Evolutionary conservation across 2,113 vertebrate genomes (phyloP).

Genomic region (Dascyllus trimaculatus): DNA sequence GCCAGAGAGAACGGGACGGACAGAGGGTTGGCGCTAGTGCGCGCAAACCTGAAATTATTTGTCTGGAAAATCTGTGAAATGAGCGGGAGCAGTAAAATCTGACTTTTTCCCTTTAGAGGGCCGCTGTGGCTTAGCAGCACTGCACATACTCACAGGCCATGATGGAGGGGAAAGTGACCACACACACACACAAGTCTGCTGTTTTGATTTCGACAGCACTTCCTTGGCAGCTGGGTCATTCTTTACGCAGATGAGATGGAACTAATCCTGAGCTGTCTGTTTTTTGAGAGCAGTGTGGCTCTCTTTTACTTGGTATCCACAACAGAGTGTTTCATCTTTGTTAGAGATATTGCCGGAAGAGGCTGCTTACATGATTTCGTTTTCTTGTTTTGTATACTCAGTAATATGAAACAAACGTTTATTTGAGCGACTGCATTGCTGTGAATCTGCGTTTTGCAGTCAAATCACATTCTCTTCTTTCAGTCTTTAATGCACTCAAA

Average conservation of each 20-base stretch:
- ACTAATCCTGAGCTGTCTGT: conserved; percentile 36
- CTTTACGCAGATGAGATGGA: conserved; percentile 52
- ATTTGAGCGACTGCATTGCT: conserved; percentile 9
- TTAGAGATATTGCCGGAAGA: background rate
- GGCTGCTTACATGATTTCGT: background rate
- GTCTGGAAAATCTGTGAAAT: conserved; percentile 82
- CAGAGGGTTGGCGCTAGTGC: conserved; percentile 79
- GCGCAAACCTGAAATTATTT: conserved; percentile 81
- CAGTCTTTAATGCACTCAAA: conserved; percentile 8
- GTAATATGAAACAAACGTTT: conserved; percentile 2
- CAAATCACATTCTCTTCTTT: background rate
- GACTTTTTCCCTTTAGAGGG: conserved; percentile 59
- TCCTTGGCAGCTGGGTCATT: conserved; percentile 51
- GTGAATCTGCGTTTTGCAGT: conserved; percentile 14
- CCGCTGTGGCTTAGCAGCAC: conserved; percentile 49
- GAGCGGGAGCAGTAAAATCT: conserved; percentile 68
- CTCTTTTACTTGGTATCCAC: background rate
- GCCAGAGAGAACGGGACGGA: conserved; percentile 70
- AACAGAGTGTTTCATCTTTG: conserved; percentile 2
- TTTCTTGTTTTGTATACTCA: background rate
- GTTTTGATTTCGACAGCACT: conserved; percentile 68
- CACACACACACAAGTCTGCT: conserved; percentile 52
- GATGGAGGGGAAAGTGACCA: conserved; percentile 72
- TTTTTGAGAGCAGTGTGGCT: conserved; percentile 8
- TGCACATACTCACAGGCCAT: conserved; percentile 36